Conservation (phyloP, 2,113 vertebrate genomes). For the Varanus komodoensis region DNA sequence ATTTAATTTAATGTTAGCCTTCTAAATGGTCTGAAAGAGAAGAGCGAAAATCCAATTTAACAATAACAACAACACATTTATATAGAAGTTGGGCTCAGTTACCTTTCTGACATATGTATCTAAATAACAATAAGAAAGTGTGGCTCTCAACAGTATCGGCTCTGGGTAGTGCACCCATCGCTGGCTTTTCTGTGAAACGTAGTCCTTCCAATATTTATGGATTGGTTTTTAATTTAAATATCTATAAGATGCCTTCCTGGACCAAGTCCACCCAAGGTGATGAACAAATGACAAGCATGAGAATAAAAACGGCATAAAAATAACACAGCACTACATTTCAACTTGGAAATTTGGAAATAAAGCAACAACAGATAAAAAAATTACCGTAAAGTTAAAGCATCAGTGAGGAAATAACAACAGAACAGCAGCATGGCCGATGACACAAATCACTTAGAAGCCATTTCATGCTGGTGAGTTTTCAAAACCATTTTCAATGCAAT, state of each 20-base stretch:
- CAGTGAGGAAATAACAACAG: background rate
- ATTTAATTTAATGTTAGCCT: constrained; percentile 69
- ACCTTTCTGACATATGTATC: constrained; percentile 32
- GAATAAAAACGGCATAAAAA: background rate
- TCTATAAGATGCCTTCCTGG: too few species aligned
- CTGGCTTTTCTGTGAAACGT: background rate
- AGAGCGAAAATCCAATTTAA: constrained; percentile 57
- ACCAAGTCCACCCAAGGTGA: too few species aligned
- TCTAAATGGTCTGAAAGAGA: constrained; percentile 65
- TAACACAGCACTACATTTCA: too few species aligned
- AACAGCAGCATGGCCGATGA: background rate
- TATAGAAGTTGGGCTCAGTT: background rate
- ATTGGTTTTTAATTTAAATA: too few species aligned
- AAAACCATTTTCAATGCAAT: too few species aligned
- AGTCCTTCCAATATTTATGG: background rate
- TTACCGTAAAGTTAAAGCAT: background rate
- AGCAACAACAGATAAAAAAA: too few species aligned
- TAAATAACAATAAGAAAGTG: constrained; percentile 39
- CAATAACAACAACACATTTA: constrained; percentile 34
- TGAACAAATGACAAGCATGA: background rate
- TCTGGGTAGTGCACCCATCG: background rate
- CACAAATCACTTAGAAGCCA: background rate
- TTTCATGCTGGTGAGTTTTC: too few species aligned
- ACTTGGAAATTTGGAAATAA: background rate
- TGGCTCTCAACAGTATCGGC: background rate